Percentiles rank a stretch among this genome's conserved stretches.
These are phyloP conservation scores for Chaenogobius annularis DNA, from an alignment of 2,113 vertebrate species.

Conservation along the genomic window DNA sequence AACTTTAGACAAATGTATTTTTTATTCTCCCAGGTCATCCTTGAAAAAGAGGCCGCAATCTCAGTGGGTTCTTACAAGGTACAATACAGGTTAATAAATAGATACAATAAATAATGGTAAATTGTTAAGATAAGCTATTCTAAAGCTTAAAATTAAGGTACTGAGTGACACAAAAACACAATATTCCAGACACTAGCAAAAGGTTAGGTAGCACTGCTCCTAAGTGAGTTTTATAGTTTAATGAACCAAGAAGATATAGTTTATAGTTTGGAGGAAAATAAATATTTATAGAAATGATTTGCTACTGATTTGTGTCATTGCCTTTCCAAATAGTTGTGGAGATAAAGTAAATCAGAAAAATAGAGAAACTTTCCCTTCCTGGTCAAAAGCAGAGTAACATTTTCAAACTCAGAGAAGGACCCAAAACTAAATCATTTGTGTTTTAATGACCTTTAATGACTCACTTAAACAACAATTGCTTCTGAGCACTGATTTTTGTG, in stretches of 20 bases:
- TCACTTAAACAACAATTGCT: not conserved
- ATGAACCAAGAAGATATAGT: too few species aligned
- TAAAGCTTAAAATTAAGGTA: not conserved
- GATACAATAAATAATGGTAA: too few species aligned
- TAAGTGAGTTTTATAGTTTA: too few species aligned
- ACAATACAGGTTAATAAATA: too few species aligned
- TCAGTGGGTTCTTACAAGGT: too few species aligned
- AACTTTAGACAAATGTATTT: not conserved
- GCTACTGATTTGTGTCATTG: constrained; percentile 11
- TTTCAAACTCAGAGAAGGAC: too few species aligned
- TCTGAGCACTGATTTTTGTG: not conserved
- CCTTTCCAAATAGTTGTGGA: not conserved
- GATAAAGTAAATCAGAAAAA: not conserved
- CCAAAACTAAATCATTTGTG: not conserved
- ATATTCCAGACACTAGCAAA: too few species aligned
- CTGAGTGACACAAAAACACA: too few species aligned
- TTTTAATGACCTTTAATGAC: not conserved
- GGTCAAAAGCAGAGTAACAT: not conserved
- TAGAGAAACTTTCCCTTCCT: not conserved
- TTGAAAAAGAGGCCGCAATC: too few species aligned
- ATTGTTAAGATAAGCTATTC: not conserved
- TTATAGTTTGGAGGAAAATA: not conserved
- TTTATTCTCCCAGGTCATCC: not conserved
- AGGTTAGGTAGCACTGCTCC: too few species aligned
- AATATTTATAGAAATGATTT: not conserved